Evolutionary conservation across 2,113 vertebrate species (phyloP).

Genomic region (Clarias macrocephalus): DNA sequence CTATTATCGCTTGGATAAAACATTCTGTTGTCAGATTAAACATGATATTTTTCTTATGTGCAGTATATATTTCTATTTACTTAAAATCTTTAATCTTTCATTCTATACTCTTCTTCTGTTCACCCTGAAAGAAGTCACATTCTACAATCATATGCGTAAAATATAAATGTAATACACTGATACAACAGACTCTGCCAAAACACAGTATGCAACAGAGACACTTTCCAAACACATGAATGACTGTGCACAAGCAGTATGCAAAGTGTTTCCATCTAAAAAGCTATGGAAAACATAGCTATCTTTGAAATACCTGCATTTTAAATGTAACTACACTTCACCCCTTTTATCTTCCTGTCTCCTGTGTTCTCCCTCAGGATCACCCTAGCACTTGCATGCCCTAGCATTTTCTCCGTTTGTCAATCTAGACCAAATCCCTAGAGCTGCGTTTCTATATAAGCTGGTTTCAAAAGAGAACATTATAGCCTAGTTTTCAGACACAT

Average conservation of each 20-base stretch:
- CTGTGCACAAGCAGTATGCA: neutral
- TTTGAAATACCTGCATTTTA: neutral
- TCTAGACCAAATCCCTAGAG: neutral
- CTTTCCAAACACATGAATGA: neutral
- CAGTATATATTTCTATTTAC: neutral
- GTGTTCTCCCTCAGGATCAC: constrained; percentile 4
- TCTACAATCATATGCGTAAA: constrained; percentile 8
- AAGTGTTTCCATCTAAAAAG: neutral
- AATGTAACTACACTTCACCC: neutral
- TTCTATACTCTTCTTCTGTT: neutral
- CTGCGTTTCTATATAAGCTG: neutral
- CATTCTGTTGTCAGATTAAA: neutral
- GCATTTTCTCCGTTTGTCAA: neutral
- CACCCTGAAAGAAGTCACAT: neutral
- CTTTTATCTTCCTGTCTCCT: constrained; percentile 1
- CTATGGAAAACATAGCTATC: neutral
- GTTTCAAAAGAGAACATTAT: constrained; percentile 3
- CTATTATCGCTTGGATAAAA: neutral
- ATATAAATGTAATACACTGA: neutral
- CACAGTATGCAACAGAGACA: neutral
- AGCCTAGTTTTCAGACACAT: neutral
- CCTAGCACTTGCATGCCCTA: too few relatives aligned
- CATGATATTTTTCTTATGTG: neutral
- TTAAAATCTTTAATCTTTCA: neutral
- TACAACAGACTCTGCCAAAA: neutral